These are phyloP conservation scores for Xestia rhomboidea DNA, from an alignment of 2,888 invertebrate genomes.

Conservation along the genomic window DNA sequence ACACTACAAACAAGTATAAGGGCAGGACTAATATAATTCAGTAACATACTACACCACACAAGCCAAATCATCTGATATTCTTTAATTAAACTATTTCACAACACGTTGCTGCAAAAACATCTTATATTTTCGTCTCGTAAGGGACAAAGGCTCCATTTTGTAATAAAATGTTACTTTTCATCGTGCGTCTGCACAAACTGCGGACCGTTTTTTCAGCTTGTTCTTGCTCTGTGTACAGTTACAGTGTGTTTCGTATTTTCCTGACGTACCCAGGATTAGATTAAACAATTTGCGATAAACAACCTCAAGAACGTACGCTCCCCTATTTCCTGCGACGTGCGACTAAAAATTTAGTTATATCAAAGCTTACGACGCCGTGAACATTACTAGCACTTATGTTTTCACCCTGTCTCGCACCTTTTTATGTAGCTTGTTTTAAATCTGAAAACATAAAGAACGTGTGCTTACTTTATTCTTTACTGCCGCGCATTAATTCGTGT, in stretches of 20 bases:
- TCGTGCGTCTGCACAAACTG: conserved; percentile 52
- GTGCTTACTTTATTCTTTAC: conserved; percentile 40
- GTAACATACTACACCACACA: not conserved
- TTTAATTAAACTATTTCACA: conserved; percentile 22
- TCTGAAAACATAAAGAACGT: conserved; percentile 18
- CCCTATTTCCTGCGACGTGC: conserved; percentile 36
- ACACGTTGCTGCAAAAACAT: conserved; percentile 27
- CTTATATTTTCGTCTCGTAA: conserved; percentile 44
- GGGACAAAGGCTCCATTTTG: conserved; percentile 49
- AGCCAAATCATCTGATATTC: not conserved
- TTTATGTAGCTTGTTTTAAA: conserved; percentile 31
- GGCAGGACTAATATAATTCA: too few species aligned
- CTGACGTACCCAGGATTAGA: conserved; percentile 43
- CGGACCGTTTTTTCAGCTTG: conserved; percentile 28
- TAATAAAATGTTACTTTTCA: conserved; percentile 61
- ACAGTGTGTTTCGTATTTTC: conserved; percentile 51
- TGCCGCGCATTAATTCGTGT: conserved; percentile 36
- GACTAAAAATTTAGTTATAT: conserved; percentile 52
- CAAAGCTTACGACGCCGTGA: conserved; percentile 50
- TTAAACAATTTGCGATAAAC: conserved; percentile 62
- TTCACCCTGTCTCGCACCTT: conserved; percentile 25
- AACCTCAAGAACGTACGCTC: conserved; percentile 44
- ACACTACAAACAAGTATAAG: too few species aligned
- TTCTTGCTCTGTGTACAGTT: conserved; percentile 25
- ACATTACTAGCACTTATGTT: conserved; percentile 49